A percentile compares a stretch with the other conserved stretches of the same genome.
phyloP scores from a whole-genome alignment of 2,797 vertebrate genomes.

The Sebastes hubbsi region DNA sequence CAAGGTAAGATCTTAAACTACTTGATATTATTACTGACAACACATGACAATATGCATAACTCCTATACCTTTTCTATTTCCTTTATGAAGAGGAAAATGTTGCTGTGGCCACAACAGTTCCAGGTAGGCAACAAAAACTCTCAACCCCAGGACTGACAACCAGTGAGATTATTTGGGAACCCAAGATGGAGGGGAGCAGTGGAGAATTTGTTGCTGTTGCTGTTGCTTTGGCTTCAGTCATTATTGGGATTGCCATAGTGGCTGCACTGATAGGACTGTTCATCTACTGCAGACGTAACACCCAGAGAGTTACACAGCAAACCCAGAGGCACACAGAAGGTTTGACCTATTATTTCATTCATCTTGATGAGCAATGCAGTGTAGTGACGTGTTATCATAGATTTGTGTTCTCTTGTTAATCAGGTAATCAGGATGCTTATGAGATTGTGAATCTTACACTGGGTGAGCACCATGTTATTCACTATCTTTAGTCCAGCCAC shows the following conservation, averaged over 20 bases:
- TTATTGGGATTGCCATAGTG: background rate
- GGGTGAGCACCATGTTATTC: constrained; percentile 16
- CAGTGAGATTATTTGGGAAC: accelerated
- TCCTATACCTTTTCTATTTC: background rate
- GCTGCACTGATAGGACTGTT: constrained; percentile 8
- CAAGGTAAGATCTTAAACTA: constrained; percentile 42
- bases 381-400: background rate
- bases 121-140: background rate
- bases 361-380: background rate
- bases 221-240: background rate
- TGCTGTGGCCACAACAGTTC: background rate
- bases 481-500: background rate
- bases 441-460: background rate
- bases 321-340: constrained; percentile 13
- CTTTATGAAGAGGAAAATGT: background rate
- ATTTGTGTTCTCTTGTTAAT: background rate
- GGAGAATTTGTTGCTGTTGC: too few species aligned
- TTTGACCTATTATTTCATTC: constrained; percentile 14
- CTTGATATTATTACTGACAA: background rate
- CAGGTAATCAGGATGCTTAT: background rate
- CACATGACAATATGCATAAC: background rate
- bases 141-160: background rate
- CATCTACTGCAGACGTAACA: constrained; percentile 22
- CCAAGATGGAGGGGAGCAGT: background rate
- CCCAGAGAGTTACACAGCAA: background rate